Evolutionary conservation across 30 jellyfish, hydroid and myxozoan genomes (phyloP), one percentile per base, ranked within the genome.

Genomic region (Hydractinia symbiolongicarpus): DNA sequence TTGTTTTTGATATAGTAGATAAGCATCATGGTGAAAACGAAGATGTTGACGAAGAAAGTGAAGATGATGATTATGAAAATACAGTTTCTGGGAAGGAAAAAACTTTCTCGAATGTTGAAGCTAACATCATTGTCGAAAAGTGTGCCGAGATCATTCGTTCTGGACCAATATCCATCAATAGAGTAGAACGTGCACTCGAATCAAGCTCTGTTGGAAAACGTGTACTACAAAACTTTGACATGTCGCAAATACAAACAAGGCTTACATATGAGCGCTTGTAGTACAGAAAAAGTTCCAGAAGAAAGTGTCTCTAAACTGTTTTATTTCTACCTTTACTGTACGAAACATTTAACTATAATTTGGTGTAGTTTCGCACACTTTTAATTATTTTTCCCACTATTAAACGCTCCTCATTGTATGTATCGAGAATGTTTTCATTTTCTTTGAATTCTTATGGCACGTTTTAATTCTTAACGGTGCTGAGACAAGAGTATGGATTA

Each of bases 121-220:
- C 69, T 58, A 58, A 58, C 15, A 16, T 58, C 15, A 58, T 58
- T 58, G 19, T 58, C 69, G 69, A 3, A 16, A 58, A 13, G 15
- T 58, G 69, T 58, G 15, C 69, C 19, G 69, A 58, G 69, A 58
- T 58, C 69, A 11, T 58, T 58, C 69, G 69, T 13, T 58, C 69
- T 58, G 69, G 69, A 58, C 69, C 69, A 58, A 58, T 58, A 11
- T 58, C 69, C 17, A 58, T 58, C 69, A 58, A 16, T 58, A 58
- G 69, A 58, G 19, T 58, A 11, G 17, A 58, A 16, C 17, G 15
- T 13, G 69, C 69, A 58, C 69, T 58, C 19, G 69, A 13, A 58
- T 11, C 15, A 58, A 58, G 69, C 69, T 11, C 69, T 11, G 19
- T 58, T 58, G 69, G 69, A 16, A 58, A 58, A 58, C 15, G 69